phyloP scores from a whole-genome alignment of 1,140 invertebrate genomes.

The Anastatus disparis region DNA sequence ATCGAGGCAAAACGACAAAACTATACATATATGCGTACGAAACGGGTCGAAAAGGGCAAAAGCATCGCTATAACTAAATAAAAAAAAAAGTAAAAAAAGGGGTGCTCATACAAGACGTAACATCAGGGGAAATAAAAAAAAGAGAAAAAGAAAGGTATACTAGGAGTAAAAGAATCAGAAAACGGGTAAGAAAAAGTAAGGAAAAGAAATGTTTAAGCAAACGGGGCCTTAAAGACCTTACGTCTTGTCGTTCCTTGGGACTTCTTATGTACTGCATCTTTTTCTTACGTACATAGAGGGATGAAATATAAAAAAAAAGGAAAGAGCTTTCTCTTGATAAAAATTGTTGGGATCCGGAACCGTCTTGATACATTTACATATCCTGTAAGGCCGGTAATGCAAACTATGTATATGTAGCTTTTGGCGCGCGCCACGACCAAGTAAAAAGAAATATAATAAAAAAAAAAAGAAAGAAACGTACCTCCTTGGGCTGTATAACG shows the following conservation, averaged over 20 bases:
- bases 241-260: conserved; percentile 15
- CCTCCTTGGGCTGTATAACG: conserved; percentile 53
- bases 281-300: too few relatives aligned
- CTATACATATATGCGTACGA: background rate
- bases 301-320: background rate
- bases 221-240: background rate
- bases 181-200: conserved; percentile 4
- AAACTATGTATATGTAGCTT: conserved; percentile 48
- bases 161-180: conserved; percentile 17
- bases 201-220: conserved; percentile 37
- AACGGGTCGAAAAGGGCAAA: too few relatives aligned
- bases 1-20: background rate
- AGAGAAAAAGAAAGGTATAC: too few relatives aligned
- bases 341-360: conserved; percentile 36
- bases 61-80: too few relatives aligned
- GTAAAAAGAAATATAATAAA: too few relatives aligned
- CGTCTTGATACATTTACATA: conserved; percentile 56
- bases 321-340: conserved; percentile 16
- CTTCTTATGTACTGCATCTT: background rate
- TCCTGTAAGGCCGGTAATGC: conserved; percentile 59
- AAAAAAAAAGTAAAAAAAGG: background rate
- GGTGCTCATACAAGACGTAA: background rate
- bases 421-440: conserved; percentile 32
- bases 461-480: too few relatives aligned
- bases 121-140: too few relatives aligned